Base-by-base conservation (phyloP, 2,113 vertebrate genomes). In the Epinephelus moara region DNA sequence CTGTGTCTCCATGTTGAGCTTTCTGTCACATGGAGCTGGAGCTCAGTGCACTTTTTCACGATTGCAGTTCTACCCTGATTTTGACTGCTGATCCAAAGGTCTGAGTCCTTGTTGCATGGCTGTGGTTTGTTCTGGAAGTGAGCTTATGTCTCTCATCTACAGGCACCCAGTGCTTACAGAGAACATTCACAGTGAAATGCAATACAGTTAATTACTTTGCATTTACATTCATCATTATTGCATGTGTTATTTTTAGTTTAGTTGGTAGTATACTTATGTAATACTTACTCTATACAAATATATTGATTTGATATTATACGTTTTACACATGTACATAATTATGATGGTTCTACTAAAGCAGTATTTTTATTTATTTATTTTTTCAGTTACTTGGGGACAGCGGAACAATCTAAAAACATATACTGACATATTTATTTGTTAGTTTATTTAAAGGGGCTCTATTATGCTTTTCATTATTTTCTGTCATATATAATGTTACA, bases 1-100 rank as follows among this genome's bases (percentile, higher is more conserved):
- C 72, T 17, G 19, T 2, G 55, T 67, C 47, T 80, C 53, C 56
- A 6, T 4, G 30, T 23, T 14, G 75, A 78, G 64, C 66, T 52
- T 59, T 70, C 19, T 69, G 37, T 4, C 14, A 17, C 15, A 59
- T 23, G 11, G 13, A 77, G 78, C 12, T 25, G 52, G n/a, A 70
- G 67, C 15, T 56, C 80, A 10, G 13, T 1, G 19, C 17, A 6
- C 40, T 25, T 71, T 66, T 3, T 53, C 70, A 13, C 14, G 6
- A 33, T n/a, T 17, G 37, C 37, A 37, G 49, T 3, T 63, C 8
- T 27, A 40, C 49, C 3, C 21, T 19, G 67, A 10, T 62, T 72
- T 59, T 25, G 57, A 8, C 75, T 12, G 40, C 18, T 1, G 74
- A 45, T 78, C 37, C 53, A 6, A 7, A 52, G 23, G 59, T 52